Percentiles rank a stretch among this genome's conserved stretches.
phyloP scores from a whole-genome alignment of 2,113 vertebrate genomes.

The Dipodomys stephensi region DNA sequence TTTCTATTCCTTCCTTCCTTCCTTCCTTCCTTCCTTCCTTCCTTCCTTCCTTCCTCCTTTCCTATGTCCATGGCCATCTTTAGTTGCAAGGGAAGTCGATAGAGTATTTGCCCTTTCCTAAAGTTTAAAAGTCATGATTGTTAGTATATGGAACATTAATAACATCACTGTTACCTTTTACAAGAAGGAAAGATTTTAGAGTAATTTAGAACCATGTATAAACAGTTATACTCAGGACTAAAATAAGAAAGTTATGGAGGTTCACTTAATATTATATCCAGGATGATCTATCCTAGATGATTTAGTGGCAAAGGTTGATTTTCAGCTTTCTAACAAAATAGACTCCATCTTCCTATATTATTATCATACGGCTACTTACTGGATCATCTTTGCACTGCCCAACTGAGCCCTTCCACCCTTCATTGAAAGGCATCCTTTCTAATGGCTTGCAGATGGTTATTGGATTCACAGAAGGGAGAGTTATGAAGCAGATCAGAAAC shows the following conservation, averaged over 20 bases:
- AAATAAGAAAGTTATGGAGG: neutral
- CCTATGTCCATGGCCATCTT: too few species aligned
- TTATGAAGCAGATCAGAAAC: slow-evolving; percentile 82
- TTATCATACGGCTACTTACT: slow-evolving; percentile 74
- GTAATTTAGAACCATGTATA: neutral
- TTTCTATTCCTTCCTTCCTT: too few species aligned
- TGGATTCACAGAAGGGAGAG: slow-evolving; percentile 83
- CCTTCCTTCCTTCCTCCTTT: too few species aligned
- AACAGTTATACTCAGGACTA: neutral
- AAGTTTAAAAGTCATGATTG: neutral
- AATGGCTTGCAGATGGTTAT: slow-evolving; percentile 83
- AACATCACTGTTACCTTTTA: neutral
- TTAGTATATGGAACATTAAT: neutral
- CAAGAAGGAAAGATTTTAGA: neutral
- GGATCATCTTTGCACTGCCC: slow-evolving; percentile 80
- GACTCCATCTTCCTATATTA: slow-evolving; percentile 21
- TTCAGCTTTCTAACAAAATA: neutral
- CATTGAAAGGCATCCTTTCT: slow-evolving; percentile 77
- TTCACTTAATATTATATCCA: neutral
- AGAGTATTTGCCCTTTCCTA: neutral
- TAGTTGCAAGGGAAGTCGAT: neutral
- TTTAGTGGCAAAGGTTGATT: neutral
- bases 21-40: too few species aligned
- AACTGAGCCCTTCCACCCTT: slow-evolving; percentile 77
- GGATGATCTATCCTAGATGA: neutral